These are phyloP conservation scores for Iguana delicatissima DNA, from an alignment of 2,797 vertebrate species.

Conservation along the genomic window DNA sequence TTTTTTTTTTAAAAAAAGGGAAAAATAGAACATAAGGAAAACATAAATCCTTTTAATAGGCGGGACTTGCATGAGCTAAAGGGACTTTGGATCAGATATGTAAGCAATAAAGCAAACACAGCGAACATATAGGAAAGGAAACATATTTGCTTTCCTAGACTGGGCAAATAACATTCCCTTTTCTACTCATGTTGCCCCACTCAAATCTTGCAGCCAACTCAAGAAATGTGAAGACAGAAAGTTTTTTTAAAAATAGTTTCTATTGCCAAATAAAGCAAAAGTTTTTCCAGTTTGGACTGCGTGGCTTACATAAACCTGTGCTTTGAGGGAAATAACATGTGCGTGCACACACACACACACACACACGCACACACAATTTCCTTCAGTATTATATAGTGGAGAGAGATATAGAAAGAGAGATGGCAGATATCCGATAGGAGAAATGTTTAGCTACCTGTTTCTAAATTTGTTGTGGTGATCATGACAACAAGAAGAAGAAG, in stretches of 20 bases:
- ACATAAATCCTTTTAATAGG: constrained; percentile 42
- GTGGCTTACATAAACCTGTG: constrained; percentile 55
- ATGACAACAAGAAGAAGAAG: not conserved
- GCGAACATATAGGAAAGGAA: constrained; percentile 29
- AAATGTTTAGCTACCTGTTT: constrained; percentile 65
- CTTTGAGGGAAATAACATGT: constrained; percentile 58
- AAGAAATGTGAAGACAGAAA: constrained; percentile 65
- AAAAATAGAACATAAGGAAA: constrained; percentile 41
- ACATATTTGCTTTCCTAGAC: constrained; percentile 47
- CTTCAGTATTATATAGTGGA: constrained; percentile 31
- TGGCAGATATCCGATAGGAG: constrained; percentile 54
- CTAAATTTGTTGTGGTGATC: constrained; percentile 42
- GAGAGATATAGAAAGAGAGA: not conserved
- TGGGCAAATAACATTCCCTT: constrained; percentile 27
- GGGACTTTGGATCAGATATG: constrained; percentile 40
- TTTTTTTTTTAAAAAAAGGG: not conserved
- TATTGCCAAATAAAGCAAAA: constrained; percentile 70
- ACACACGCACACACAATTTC: constrained; percentile 50
- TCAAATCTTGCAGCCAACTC: constrained; percentile 33
- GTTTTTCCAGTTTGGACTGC: constrained; percentile 54
- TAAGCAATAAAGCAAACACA: constrained; percentile 43
- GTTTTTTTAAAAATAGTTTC: constrained; percentile 19
- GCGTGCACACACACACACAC: constrained; percentile 8
- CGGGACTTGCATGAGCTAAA: constrained; percentile 47
- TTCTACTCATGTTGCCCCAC: constrained; percentile 41